Conservation (phyloP, 2,113 vertebrate genomes). For the Pogona vitticeps region DNA sequence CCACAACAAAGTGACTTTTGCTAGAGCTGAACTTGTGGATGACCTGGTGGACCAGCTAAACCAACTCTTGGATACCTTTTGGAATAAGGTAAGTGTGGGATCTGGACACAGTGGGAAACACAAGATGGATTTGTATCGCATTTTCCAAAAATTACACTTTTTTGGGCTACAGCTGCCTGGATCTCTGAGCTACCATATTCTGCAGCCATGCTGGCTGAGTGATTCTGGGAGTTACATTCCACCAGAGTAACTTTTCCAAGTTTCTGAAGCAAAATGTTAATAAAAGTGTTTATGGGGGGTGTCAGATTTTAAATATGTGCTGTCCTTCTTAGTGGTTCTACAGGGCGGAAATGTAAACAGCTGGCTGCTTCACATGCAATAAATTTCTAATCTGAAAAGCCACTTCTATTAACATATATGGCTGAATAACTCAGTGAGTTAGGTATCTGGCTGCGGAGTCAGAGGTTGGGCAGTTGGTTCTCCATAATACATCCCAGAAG, state of each 20-base stretch:
- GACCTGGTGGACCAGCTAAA: slow-evolving; percentile 77
- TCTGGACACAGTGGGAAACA: background rate
- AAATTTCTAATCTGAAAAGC: background rate
- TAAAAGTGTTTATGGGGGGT: too few species aligned
- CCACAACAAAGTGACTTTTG: slow-evolving; percentile 57
- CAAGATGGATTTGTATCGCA: too few species aligned
- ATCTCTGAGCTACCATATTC: too few species aligned
- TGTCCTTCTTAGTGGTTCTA: background rate
- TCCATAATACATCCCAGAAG: too few species aligned
- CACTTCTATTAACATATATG: background rate
- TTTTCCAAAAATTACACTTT: too few species aligned
- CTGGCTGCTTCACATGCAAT: background rate
- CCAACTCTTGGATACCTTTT: slow-evolving; percentile 68
- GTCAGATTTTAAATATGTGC: background rate
- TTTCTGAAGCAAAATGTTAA: too few species aligned
- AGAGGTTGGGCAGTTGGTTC: too few species aligned
- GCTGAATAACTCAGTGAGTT: too few species aligned
- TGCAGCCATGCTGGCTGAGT: too few species aligned
- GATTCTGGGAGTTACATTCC: too few species aligned
- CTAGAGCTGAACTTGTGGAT: slow-evolving; percentile 79
- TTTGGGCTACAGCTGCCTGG: too few species aligned
- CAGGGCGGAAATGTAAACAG: background rate
- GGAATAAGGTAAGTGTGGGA: slow-evolving; percentile 73
- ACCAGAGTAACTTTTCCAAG: background rate
- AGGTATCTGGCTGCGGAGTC: too few species aligned